Evolutionary conservation across 2,888 invertebrate genomes (phyloP), one percentile per base, ranked within the genome.

Genomic region (Hypercompe scribonia): DNA sequence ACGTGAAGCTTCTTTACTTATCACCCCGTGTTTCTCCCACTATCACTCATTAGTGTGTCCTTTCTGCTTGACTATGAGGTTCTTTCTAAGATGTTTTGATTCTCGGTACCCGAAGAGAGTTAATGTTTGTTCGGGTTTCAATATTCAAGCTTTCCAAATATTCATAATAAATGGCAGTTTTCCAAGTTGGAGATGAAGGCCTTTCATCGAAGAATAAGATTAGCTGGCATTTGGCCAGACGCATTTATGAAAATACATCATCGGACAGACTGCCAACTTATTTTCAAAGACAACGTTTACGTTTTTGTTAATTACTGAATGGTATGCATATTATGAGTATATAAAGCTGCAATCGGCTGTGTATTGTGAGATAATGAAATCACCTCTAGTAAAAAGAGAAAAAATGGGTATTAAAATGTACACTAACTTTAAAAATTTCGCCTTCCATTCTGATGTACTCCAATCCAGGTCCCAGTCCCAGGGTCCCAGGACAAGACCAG

Each of bases 181-280:
- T 61, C 28, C 61, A 61, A 50, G n/a, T 34, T 34, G 34, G 24
- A 66, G 66, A 66, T 39, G 50, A 31, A 46, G 46, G 67, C 50
- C 33, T 24, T 66, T 66, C 66, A 24, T 28, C 7, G 39, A 18
- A 28, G 42, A 13, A 65, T 65, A 10, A 66, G 13, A 18, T 2
- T 31, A 46, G 39, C 66, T 67, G 66, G 66, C 66, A 33, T 18
- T 33, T 2, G 31, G 31, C 61, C 61, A 61, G 61, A 31, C 61
- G 7, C 28, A 31, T 61, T 61, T 61, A 61, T 61, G 7, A 18
- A 61, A 61, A 7, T 61, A 28, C 5, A 31, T 58, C 28, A 58
- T 28, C 1, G 15, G 31, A 31, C 1, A 5, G 58, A 1, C 4
- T 28, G 28, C 28, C 15, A 28, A 61, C 13, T 31, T 18, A 61